Conservation (phyloP, 2,113 vertebrate genomes). For the Lepisosteus oculatus region DNA sequence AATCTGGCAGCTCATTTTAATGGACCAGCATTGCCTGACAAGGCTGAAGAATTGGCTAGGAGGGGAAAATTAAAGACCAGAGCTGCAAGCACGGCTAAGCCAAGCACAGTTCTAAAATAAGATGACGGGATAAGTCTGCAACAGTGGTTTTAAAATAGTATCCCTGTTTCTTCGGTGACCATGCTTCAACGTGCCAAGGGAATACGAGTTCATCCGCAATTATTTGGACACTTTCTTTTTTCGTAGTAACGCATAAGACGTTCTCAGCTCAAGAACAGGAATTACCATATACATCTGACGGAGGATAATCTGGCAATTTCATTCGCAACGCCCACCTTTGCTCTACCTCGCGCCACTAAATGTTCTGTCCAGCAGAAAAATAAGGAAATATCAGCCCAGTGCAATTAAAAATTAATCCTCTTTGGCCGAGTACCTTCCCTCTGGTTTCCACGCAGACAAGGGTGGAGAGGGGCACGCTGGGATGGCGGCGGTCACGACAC, state of each 20-base stretch:
- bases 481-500: conserved; percentile 2
- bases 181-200: conserved; percentile 20
- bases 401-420: conserved; percentile 1
- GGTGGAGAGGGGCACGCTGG: conserved; percentile 29
- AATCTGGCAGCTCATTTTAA: not conserved
- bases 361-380: conserved; percentile 25
- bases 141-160: conserved; percentile 42
- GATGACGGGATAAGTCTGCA: conserved; percentile 24
- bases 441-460: conserved; percentile 19
- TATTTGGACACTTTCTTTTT: conserved; percentile 1
- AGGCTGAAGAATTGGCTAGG: conserved; percentile 62
- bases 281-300: not conserved
- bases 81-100: conserved; percentile 17
- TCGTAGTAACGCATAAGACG: not conserved
- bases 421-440: not conserved
- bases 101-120: conserved; percentile 36
- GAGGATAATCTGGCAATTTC: conserved; percentile 12
- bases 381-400: conserved; percentile 13
- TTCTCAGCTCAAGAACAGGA: not conserved
- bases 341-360: conserved; percentile 21
- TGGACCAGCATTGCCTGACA: conserved; percentile 41
- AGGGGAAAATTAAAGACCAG: conserved; percentile 38
- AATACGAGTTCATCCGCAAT: conserved; percentile 19
- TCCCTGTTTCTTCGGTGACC: conserved; percentile 24
- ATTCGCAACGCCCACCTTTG: not conserved